Percentiles rank a stretch among this genome's conserved stretches.
Evolutionary conservation across 2,888 invertebrate species (phyloP).

Genomic region (Mimumesa dahlbomi): DNA sequence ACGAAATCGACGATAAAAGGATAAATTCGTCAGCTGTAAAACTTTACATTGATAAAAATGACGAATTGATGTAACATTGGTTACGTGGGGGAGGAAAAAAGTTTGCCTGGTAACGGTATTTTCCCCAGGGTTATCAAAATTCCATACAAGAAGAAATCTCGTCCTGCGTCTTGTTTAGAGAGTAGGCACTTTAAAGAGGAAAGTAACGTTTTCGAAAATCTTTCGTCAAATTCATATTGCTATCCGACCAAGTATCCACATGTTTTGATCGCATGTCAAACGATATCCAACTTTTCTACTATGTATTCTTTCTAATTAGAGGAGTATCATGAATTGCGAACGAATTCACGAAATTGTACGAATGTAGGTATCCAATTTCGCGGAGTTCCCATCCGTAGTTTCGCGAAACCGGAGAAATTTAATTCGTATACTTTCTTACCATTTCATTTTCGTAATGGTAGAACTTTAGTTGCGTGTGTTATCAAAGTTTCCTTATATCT

Average conservation of each 20-base stretch:
- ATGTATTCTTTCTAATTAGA: not conserved
- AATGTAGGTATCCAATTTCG: too few species aligned
- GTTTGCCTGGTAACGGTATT: not conserved
- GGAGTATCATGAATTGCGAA: slow-evolving; percentile 2
- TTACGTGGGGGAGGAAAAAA: not conserved
- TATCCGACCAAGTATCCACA: too few species aligned
- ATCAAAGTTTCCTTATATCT: too few species aligned
- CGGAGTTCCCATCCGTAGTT: too few species aligned
- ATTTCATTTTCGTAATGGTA: too few species aligned
- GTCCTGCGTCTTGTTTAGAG: slow-evolving; percentile 19
- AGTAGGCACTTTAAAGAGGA: slow-evolving; percentile 23
- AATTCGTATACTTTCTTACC: too few species aligned
- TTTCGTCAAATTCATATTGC: too few species aligned
- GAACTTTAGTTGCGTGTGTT: too few species aligned
- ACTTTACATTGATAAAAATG: not conserved
- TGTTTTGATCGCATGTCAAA: slow-evolving; percentile 5
- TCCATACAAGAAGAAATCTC: slow-evolving; percentile 28
- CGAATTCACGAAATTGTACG: too few species aligned
- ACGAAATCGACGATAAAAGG: too few species aligned
- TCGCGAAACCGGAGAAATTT: too few species aligned
- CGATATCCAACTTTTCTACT: not conserved
- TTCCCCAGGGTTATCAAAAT: slow-evolving; percentile 28
- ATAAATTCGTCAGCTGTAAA: too few species aligned
- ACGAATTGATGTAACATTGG: not conserved
- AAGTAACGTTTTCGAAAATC: slow-evolving; percentile 2